Conservation (phyloP, 64 coral and sea anemone species). For the Montipora sp. region DNA sequence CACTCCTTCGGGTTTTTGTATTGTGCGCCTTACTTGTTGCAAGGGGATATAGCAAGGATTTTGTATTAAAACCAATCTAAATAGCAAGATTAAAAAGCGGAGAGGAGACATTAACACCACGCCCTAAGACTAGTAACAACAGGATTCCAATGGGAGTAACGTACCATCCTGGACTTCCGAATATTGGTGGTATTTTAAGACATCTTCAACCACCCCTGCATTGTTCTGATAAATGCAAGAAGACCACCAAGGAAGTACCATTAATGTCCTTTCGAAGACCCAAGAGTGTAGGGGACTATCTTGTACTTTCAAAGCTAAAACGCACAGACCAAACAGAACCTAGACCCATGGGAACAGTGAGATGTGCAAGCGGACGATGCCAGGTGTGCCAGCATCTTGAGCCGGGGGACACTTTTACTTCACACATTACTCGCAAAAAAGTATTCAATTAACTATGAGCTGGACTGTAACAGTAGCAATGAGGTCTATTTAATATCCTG, state of each 20-base stretch:
- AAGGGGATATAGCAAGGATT: not conserved
- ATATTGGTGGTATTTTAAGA: not conserved
- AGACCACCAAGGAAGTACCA: not conserved
- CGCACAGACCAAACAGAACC: not conserved
- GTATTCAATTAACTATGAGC: not conserved
- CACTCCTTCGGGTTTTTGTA: too few species aligned
- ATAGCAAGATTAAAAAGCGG: not conserved
- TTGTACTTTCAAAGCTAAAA: not conserved
- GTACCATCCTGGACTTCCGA: not conserved
- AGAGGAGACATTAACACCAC: not conserved
- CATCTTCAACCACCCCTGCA: not conserved
- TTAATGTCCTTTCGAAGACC: too few species aligned
- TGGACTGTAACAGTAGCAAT: too few species aligned
- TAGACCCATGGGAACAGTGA: too few species aligned
- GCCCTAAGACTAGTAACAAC: not conserved
- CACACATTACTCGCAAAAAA: not conserved
- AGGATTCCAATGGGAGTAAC: not conserved
- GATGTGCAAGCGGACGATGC: not conserved
- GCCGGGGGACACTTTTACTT: not conserved
- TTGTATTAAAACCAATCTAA: not conserved
- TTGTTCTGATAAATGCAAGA: not conserved
- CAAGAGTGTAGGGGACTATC: not conserved
- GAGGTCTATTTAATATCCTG: too few species aligned
- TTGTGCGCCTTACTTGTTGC: not conserved
- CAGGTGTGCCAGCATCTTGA: not conserved